These are phyloP conservation scores for Margaritifera margaritifera DNA, from an alignment of 2,888 invertebrate species.

Conservation along the genomic window DNA sequence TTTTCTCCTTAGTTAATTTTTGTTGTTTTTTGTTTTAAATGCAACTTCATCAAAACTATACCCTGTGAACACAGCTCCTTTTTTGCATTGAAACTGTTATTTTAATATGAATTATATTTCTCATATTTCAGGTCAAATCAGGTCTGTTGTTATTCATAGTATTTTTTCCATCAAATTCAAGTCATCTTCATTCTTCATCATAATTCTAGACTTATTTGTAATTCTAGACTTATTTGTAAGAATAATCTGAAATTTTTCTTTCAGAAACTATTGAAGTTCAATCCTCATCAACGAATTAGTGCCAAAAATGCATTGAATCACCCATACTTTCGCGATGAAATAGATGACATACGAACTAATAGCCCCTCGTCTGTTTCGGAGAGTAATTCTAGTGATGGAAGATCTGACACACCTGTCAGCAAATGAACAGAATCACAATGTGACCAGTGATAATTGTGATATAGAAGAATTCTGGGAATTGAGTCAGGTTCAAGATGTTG, in stretches of 20 bases:
- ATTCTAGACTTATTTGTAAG: background rate
- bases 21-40: too few relatives aligned
- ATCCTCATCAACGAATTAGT: slow-evolving; percentile 62
- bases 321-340: slow-evolving; percentile 62
- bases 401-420: slow-evolving; percentile 63
- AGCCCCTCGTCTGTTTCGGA: slow-evolving; percentile 54
- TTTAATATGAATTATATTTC: too few relatives aligned
- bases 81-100: too few relatives aligned
- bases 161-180: background rate
- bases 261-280: slow-evolving; percentile 66
- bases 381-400: slow-evolving; percentile 55
- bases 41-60: too few relatives aligned
- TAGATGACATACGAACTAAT: slow-evolving; percentile 59
- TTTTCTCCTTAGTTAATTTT: too few relatives aligned
- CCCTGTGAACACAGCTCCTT: too few relatives aligned
- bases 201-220: background rate
- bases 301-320: slow-evolving; percentile 61
- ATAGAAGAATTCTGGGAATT: too few relatives aligned
- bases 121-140: too few relatives aligned
- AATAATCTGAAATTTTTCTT: slow-evolving; percentile 8
- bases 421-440: slow-evolving; percentile 6
- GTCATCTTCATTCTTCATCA: too few relatives aligned
- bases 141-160: background rate
- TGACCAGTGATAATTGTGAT: too few relatives aligned
- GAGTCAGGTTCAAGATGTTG: too few relatives aligned